Conservation (phyloP, 2,888 invertebrate species). For the Syrphus vitripennis region DNA sequence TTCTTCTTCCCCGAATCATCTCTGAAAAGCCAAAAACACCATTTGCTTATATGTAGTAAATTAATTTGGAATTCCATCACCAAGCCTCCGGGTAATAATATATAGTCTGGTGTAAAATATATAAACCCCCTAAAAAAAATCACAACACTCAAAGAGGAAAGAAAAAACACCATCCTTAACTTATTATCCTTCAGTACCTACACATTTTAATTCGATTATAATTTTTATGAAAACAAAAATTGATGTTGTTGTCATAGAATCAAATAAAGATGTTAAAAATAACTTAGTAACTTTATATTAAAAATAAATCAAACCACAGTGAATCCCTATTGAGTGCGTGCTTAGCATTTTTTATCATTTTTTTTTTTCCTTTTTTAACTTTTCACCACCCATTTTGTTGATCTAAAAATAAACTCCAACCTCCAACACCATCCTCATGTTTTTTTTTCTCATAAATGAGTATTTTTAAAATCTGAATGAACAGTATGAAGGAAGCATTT, state of each 20-base stretch:
- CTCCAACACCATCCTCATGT: not conserved
- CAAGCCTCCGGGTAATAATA: too few species aligned
- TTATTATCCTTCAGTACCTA: not conserved
- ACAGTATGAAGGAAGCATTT: not conserved
- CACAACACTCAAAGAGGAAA: too few species aligned
- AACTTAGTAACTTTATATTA: not conserved
- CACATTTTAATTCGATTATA: not conserved
- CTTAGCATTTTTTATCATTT: not conserved
- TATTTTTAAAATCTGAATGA: constrained; percentile 1
- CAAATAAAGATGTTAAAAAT: not conserved
- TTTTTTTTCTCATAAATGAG: not conserved
- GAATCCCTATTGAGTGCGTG: not conserved
- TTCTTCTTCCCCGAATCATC: too few species aligned
- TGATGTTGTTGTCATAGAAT: not conserved
- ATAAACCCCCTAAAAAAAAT: too few species aligned
- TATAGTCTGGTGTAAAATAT: too few species aligned
- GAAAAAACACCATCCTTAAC: not conserved
- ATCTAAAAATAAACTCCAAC: constrained; percentile 26
- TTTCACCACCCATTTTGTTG: not conserved
- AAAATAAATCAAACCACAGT: not conserved
- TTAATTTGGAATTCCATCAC: too few species aligned
- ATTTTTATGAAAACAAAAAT: not conserved
- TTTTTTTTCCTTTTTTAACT: not conserved
- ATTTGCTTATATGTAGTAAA: too few species aligned
- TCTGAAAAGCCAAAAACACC: too few species aligned